Base-by-base conservation (phyloP, 2,797 vertebrate species). In the Pachyuromys duprasi region DNA sequence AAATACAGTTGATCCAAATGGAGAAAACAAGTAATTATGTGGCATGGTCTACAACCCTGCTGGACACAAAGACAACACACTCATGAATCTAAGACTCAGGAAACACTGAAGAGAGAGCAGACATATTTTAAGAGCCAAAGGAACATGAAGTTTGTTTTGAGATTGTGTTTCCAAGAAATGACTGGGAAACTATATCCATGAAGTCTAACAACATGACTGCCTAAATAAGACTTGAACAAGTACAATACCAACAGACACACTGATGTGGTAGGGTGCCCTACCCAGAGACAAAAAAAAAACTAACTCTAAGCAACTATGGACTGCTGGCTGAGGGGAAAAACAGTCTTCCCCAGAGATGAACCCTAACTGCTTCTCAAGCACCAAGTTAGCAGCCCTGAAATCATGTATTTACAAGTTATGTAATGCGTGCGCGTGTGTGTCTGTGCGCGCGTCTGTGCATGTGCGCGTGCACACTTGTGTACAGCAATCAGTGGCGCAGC, bases 281-380 rank as follows among this genome's bases (percentile, higher is more conserved):
- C 12, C 31, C 45, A 22, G 39, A 65, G 60, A 63, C 60, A 24
- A 49, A 49, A 14, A 24, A 49, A 49, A 14, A 67, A 49, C 62
- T 8, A 8, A 57, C 55, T 57, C 13, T 0, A 67, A 28, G 3
- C 42, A 33, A 3, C 4, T 65, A 45, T 2, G 3, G 57, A 63
- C 24, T 28, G 39, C 82, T 67, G n/a, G 28, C 20, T n/a, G 63
- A 84, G 28, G 33, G 28, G 4, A 17, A 60, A 45, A 84, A 42
- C 11, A 24, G 18, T 69, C 42, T n/a, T 69, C 31, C 31, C 20
- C 33, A n/a, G 20, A 63, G 45, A 67, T 65, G 39, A 67, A 22
- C 15, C 26, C 62, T 45, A 20, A 83, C 11, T 45, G 28, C 39
- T 31, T 83, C 45, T 45, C 60, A 45, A 33, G 42, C 13, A 45